Evolutionary conservation across 2,113 vertebrate genomes (phyloP).

Genomic region (Semnopithecus entellus): DNA sequence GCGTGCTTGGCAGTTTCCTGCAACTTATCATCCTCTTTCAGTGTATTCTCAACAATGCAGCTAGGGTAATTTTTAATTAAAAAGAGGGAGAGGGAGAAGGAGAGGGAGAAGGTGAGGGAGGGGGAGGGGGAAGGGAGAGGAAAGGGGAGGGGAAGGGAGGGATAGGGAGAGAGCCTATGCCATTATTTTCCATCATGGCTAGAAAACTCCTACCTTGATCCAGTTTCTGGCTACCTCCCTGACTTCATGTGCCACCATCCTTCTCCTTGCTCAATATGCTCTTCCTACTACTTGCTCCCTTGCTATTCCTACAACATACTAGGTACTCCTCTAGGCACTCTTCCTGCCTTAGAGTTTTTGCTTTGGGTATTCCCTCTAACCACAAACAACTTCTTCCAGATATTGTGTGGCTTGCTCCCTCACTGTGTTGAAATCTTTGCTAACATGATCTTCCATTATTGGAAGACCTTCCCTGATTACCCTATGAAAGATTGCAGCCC

Average conservation of each 20-base stretch:
- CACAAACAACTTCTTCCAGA: not conserved
- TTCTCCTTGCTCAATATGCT: not conserved
- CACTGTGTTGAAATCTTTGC: not conserved
- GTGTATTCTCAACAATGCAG: not conserved
- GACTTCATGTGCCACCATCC: rapidly evolving
- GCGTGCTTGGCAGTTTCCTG: not conserved
- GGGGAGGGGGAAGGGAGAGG: rapidly evolving
- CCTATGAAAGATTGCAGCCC: not conserved
- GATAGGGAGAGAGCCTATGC: not conserved
- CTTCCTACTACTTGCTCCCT: not conserved
- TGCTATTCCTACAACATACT: not conserved
- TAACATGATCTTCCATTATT: not conserved
- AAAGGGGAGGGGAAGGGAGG: not conserved
- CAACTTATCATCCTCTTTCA: not conserved
- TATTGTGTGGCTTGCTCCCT: not conserved
- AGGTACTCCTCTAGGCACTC: not conserved
- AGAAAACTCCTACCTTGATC: not conserved
- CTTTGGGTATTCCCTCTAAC: not conserved
- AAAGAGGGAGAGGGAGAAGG: not conserved
- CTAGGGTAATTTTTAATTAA: not conserved
- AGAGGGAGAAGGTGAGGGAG: rapidly evolving
- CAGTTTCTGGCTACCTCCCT: not conserved
- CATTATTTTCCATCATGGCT: not conserved
- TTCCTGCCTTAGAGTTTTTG: not conserved
- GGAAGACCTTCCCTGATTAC: not conserved